phyloP scores from a whole-genome alignment of 2,113 vertebrate species.

The Zapus hudsonius region DNA sequence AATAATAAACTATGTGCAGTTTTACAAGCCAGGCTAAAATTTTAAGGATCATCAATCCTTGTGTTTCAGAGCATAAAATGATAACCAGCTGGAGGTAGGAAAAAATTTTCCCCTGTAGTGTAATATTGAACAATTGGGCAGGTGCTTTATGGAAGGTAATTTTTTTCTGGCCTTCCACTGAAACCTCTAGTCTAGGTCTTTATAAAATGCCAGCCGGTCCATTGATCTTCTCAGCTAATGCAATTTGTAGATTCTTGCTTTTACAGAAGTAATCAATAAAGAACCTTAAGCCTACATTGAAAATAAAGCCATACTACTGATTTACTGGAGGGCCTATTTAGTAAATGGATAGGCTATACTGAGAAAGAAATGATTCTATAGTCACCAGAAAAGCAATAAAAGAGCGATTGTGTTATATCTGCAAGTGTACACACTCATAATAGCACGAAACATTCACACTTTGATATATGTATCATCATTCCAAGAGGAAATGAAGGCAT shows the following conservation, averaged over 20 bases:
- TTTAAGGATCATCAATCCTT: constrained; percentile 74
- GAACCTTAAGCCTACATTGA: constrained; percentile 51
- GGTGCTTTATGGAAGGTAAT: constrained; percentile 78
- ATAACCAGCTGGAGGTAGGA: constrained; percentile 76
- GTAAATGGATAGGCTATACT: constrained; percentile 47
- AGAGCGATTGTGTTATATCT: constrained; percentile 30
- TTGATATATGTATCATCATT: not conserved
- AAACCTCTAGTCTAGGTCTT: constrained; percentile 70
- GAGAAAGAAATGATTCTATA: constrained; percentile 59
- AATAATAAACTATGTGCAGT: constrained; percentile 67
- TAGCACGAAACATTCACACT: constrained; percentile 34
- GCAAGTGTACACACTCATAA: constrained; percentile 16
- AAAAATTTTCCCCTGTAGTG: constrained; percentile 65
- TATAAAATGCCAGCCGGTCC: constrained; percentile 69
- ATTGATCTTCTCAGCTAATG: constrained; percentile 80
- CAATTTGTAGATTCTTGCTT: constrained; percentile 73
- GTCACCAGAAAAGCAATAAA: constrained; percentile 59
- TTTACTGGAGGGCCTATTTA: constrained; percentile 66
- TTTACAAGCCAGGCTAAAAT: constrained; percentile 73
- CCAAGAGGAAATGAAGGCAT: not conserved
- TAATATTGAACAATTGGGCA: constrained; percentile 76
- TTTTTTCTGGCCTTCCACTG: constrained; percentile 66
- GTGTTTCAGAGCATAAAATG: constrained; percentile 75
- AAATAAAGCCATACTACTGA: constrained; percentile 66
- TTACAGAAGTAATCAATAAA: constrained; percentile 78